These are phyloP conservation scores for Notechis scutatus DNA, from an alignment of 2,113 vertebrate species.

Conservation along the genomic window DNA sequence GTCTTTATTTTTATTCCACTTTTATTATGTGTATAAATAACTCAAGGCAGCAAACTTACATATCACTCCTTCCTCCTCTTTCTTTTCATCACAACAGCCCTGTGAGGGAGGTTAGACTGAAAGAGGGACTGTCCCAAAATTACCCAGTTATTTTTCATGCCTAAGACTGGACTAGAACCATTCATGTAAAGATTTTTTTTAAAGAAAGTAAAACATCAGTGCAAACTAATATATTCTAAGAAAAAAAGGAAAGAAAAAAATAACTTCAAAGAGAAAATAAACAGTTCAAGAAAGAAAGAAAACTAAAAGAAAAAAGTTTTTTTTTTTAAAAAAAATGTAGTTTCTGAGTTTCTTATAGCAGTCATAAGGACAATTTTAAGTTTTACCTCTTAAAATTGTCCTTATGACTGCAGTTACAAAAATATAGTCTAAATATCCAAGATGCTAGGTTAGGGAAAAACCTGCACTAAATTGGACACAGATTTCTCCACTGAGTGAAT, in stretches of 20 bases:
- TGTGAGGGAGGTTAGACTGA: not conserved
- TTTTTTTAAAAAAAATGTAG: not conserved
- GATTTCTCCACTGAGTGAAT: not conserved
- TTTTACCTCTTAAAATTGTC: not conserved
- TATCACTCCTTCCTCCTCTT: not conserved
- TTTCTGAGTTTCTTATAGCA: not conserved
- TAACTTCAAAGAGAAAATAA: not conserved
- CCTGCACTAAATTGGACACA: not conserved
- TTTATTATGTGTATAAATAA: not conserved
- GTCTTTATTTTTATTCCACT: not conserved
- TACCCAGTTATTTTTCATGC: not conserved
- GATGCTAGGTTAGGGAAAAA: not conserved
- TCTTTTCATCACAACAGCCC: not conserved
- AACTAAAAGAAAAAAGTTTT: not conserved
- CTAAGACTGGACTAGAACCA: not conserved
- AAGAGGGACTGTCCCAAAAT: not conserved
- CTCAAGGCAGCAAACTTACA: not conserved
- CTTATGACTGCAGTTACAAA: not conserved
- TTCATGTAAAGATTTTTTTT: not conserved
- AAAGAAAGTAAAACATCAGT: not conserved
- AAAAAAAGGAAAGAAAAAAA: not conserved
- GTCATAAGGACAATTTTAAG: not conserved
- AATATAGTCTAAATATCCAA: not conserved
- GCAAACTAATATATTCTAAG: not conserved
- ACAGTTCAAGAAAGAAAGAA: not conserved